Evolutionary conservation across 2,888 invertebrate species (phyloP).

Genomic region (Chromoteleia sp.): DNA sequence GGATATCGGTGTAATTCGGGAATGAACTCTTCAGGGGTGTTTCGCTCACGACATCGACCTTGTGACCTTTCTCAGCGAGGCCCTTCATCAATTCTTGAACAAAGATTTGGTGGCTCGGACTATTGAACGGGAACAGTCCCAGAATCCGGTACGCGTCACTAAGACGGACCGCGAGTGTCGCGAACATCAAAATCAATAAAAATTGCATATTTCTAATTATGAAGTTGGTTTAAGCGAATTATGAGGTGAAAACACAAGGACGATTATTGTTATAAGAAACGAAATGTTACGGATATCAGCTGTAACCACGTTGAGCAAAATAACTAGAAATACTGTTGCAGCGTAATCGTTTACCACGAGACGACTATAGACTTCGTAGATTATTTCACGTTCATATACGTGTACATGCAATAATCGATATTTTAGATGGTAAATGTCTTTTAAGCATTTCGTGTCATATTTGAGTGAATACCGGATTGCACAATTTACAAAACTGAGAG

Average conservation of each 20-base stretch:
- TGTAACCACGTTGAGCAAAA: conserved; percentile 1
- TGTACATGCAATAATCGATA: neutral
- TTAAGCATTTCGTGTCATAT: conserved; percentile 1
- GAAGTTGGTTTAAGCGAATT: no score
- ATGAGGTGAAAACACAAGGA: no score
- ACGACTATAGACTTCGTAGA: conserved; percentile 7
- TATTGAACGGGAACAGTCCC: conserved; percentile 84
- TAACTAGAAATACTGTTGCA: neutral
- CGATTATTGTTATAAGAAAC: no score
- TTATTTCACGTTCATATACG: neutral
- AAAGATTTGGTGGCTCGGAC: conserved; percentile 85
- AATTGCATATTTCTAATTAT: neutral
- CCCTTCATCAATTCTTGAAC: conserved; percentile 83
- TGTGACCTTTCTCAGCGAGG: conserved; percentile 84
- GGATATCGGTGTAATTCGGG: conserved; percentile 75
- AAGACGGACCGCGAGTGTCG: neutral
- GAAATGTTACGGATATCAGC: no score
- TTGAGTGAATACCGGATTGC: neutral
- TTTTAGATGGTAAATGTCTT: conserved; percentile 3
- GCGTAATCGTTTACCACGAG: conserved; percentile 3
- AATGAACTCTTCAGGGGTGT: conserved; percentile 78
- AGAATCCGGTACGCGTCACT: conserved; percentile 79
- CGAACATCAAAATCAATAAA: no score
- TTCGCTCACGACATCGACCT: conserved; percentile 81
- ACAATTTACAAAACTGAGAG: neutral